Conservation (phyloP, 2,797 vertebrate species). For the Limosa lapponica region DNA sequence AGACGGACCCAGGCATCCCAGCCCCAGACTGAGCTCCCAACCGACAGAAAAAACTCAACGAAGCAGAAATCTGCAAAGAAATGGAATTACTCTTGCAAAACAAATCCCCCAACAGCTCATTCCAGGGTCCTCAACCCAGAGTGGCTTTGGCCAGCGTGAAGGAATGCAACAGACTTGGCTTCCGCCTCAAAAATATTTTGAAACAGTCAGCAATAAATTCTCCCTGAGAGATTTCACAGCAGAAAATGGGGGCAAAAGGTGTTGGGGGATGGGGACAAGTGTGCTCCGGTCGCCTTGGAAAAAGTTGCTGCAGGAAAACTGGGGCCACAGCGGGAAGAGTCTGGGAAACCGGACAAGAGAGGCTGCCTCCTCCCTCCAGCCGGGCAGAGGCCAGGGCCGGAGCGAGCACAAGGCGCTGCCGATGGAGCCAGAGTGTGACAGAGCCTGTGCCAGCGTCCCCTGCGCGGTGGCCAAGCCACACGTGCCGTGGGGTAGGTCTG, state of each 20-base stretch:
- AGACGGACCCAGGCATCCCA: rapidly evolving
- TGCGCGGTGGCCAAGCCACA: background rate
- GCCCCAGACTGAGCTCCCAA: background rate
- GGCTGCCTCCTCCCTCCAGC: background rate
- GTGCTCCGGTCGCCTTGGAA: background rate
- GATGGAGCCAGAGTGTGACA: too few species aligned
- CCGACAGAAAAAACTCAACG: background rate
- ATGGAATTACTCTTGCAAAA: background rate
- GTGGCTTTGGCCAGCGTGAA: background rate
- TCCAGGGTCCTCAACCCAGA: background rate
- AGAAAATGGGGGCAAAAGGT: constrained; percentile 10
- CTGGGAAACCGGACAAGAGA: background rate
- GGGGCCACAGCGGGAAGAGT: background rate
- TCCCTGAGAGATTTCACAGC: background rate
- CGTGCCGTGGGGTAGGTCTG: rapidly evolving
- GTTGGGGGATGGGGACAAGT: background rate
- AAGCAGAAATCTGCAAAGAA: background rate
- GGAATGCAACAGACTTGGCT: constrained; percentile 36
- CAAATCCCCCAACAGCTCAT: background rate
- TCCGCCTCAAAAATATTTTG: background rate
- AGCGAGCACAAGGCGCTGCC: rapidly evolving
- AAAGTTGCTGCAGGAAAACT: background rate
- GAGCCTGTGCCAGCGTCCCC: rapidly evolving
- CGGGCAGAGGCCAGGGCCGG: rapidly evolving
- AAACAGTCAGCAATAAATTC: constrained; percentile 14